These are phyloP conservation scores for Peribatodes rhomboidaria DNA, from an alignment of 2,888 invertebrate genomes.

Conservation along the genomic window DNA sequence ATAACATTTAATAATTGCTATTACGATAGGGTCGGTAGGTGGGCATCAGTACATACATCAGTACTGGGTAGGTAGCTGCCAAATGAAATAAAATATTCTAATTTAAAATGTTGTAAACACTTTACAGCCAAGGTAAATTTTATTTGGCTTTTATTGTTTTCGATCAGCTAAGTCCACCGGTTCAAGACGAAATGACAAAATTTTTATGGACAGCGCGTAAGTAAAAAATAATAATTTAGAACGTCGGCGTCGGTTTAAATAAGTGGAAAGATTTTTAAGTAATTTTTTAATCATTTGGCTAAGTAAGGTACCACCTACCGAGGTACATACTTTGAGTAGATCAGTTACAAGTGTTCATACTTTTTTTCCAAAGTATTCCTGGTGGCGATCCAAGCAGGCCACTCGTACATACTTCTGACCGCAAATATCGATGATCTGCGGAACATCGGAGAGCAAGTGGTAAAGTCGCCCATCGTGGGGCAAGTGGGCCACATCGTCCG, in stretches of 20 bases:
- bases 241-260: too few species aligned
- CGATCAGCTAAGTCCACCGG: conserved; percentile 3
- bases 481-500: conserved; percentile 61
- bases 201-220: conserved; percentile 34
- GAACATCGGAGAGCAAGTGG: conserved; percentile 62
- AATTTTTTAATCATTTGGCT: too few species aligned
- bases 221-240: conserved; percentile 15
- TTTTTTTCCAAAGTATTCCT: conserved; percentile 9
- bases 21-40: too few species aligned
- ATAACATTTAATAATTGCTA: too few species aligned
- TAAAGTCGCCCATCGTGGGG: conserved; percentile 56
- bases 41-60: background rate
- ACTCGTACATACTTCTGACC: conserved; percentile 69
- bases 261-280: too few species aligned
- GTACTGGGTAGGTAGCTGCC: background rate
- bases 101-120: background rate
- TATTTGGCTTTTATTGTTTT: conserved; percentile 4
- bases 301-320: too few species aligned
- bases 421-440: conserved; percentile 73
- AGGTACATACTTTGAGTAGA: too few species aligned
- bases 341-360: too few species aligned
- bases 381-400: conserved; percentile 47
- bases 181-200: conserved; percentile 22
- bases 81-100: conserved; percentile 4
- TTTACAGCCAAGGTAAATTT: background rate